These are phyloP conservation scores for Zelleria hepariella DNA, from an alignment of 2,888 invertebrate species.

Conservation along the genomic window DNA sequence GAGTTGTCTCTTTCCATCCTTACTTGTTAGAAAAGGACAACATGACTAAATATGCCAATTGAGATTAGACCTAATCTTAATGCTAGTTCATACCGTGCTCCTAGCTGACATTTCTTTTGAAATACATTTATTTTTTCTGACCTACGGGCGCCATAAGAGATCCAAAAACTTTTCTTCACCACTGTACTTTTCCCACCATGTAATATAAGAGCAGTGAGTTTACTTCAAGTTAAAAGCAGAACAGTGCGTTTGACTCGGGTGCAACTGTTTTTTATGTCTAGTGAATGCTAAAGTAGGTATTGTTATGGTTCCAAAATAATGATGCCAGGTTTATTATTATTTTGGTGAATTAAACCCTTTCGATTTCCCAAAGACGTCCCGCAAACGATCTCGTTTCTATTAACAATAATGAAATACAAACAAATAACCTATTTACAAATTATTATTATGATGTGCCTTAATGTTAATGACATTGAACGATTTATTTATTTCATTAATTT, in stretches of 20 bases:
- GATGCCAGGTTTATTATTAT: no score
- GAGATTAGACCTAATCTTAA: constrained; percentile 4
- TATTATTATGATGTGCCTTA: background rate
- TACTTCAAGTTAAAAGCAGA: no score
- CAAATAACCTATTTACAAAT: constrained; percentile 1
- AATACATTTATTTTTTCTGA: background rate
- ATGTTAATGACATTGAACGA: background rate
- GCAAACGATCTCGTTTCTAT: background rate
- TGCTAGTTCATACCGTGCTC: constrained; percentile 62
- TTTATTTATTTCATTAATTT: background rate
- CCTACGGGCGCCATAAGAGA: background rate
- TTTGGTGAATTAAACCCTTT: no score
- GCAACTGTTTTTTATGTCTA: no score
- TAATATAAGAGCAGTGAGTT: no score
- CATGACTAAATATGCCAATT: background rate
- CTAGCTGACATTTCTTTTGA: constrained; percentile 24
- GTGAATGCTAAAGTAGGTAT: no score
- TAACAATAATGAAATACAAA: background rate
- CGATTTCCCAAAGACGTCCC: background rate
- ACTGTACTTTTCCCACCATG: no score
- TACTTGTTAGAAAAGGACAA: background rate
- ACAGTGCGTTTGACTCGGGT: no score
- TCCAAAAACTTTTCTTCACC: no score
- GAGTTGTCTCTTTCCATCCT: background rate
- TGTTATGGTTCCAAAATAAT: no score